Evolutionary conservation across 23 tunicate genomes (phyloP).

Genomic region (Trididemnum clinides): DNA sequence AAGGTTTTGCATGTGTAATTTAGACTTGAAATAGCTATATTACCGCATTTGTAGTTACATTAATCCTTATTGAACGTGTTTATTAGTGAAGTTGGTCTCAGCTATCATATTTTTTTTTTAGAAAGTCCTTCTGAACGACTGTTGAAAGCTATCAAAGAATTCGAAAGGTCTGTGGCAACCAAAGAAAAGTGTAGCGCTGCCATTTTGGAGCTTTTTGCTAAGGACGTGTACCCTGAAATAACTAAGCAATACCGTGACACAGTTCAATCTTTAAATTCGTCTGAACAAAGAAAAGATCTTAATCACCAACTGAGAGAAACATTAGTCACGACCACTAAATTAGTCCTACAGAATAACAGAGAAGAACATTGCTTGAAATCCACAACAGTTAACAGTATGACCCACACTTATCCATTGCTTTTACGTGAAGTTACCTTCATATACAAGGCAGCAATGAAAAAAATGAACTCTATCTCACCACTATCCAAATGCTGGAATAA

Average conservation of each 20-base stretch:
- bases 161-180: background rate
- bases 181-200: background rate
- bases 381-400: constrained; percentile 52
- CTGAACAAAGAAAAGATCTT: constrained; percentile 26
- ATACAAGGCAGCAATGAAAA: constrained; percentile 60
- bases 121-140: too few relatives aligned
- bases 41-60: too few relatives aligned
- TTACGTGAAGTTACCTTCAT: constrained; percentile 60
- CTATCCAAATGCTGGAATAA: constrained; percentile 47
- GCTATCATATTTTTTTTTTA: too few relatives aligned
- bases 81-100: too few relatives aligned
- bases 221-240: constrained; percentile 44
- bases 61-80: too few relatives aligned
- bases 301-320: constrained; percentile 62
- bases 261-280: background rate
- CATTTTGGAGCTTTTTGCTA: constrained; percentile 9
- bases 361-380: constrained; percentile 69
- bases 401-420: constrained; percentile 71
- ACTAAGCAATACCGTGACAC: constrained; percentile 20
- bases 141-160: background rate
- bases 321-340: constrained; percentile 35
- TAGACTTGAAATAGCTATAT: too few relatives aligned
- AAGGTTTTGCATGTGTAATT: too few relatives aligned
- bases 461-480: constrained; percentile 18
- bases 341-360: constrained; percentile 62